These are phyloP conservation scores for Metridium senile DNA, from an alignment of 92 coral and sea anemone species.

Conservation along the genomic window DNA sequence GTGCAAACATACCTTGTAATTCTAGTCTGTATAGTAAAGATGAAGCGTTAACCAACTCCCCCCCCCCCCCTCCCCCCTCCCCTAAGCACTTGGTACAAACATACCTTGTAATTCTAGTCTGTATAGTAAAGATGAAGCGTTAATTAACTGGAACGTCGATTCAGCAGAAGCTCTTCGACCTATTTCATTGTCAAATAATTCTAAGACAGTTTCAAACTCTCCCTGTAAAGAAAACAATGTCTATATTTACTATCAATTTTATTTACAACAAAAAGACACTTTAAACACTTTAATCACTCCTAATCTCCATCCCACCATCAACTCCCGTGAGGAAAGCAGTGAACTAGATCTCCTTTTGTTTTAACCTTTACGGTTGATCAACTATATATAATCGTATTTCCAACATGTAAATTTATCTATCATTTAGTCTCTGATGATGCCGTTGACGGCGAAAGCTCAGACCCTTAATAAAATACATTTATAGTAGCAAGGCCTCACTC, in stretches of 20 bases:
- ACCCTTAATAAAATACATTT: too few species aligned
- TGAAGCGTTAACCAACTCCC: neutral
- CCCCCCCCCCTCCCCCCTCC: neutral
- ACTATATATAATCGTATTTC: too few species aligned
- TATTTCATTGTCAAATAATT: conserved; percentile 71
- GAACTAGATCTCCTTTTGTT: too few species aligned
- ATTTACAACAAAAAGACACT: neutral
- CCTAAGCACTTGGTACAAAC: neutral
- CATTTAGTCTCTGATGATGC: too few species aligned
- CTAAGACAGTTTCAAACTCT: conserved; percentile 74
- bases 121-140: conserved; percentile 68
- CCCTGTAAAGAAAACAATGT: conserved; percentile 43
- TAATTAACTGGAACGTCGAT: conserved; percentile 31
- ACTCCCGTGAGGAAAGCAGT: too few species aligned
- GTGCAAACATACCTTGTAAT: neutral
- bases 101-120: conserved; percentile 71
- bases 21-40: too few species aligned
- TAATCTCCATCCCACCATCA: too few species aligned
- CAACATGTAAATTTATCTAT: too few species aligned
- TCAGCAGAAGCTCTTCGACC: conserved; percentile 32
- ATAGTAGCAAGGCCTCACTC: too few species aligned
- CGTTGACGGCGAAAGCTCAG: too few species aligned
- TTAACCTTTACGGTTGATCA: too few species aligned
- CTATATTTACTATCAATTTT: neutral
- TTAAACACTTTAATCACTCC: too few species aligned